phyloP scores from a whole-genome alignment of 2,113 vertebrate species.

The Corythornis madagascariensis region DNA sequence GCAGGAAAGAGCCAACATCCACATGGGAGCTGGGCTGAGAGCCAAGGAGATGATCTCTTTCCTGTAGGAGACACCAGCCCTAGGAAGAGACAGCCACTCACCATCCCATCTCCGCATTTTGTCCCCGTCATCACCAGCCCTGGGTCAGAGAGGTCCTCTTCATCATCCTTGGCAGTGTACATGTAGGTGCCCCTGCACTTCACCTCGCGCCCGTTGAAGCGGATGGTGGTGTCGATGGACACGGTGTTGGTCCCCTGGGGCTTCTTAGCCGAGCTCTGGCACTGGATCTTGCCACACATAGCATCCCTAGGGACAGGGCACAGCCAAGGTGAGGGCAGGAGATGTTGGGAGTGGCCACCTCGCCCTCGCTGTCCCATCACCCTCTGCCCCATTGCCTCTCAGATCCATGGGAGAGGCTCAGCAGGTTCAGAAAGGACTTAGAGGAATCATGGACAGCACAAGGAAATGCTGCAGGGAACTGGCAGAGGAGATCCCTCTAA shows the following conservation, averaged over 20 bases:
- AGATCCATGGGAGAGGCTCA: not conserved
- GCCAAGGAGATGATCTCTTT: not conserved
- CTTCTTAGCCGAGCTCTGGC: slow-evolving; percentile 87
- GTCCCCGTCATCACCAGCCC: slow-evolving; percentile 92
- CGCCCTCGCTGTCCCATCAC: not conserved
- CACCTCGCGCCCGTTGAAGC: slow-evolving; percentile 78
- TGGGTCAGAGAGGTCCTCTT: slow-evolving; percentile 84
- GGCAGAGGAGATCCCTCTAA: fast-evolving
- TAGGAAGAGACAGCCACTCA: slow-evolving; percentile 65
- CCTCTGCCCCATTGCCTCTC: not conserved
- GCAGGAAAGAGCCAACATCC: fast-evolving
- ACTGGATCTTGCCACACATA: slow-evolving; percentile 94
- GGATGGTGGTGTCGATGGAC: slow-evolving; percentile 87
- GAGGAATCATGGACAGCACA: not conserved
- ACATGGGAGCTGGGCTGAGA: not conserved
- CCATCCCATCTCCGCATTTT: slow-evolving; percentile 90
- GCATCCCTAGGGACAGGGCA: slow-evolving; percentile 80
- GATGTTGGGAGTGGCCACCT: fast-evolving
- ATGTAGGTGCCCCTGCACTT: slow-evolving; percentile 87
- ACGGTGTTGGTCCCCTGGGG: slow-evolving; percentile 84
- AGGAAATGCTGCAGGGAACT: not conserved
- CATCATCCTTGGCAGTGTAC: slow-evolving; percentile 83
- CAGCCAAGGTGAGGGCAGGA: not conserved
- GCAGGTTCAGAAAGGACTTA: not conserved
- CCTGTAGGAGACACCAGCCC: not conserved